Percentiles rank a stretch among this genome's conserved stretches.
These are phyloP conservation scores for Rousettus madagascariensis DNA, from an alignment of 2,797 vertebrate species.

Conservation along the genomic window DNA sequence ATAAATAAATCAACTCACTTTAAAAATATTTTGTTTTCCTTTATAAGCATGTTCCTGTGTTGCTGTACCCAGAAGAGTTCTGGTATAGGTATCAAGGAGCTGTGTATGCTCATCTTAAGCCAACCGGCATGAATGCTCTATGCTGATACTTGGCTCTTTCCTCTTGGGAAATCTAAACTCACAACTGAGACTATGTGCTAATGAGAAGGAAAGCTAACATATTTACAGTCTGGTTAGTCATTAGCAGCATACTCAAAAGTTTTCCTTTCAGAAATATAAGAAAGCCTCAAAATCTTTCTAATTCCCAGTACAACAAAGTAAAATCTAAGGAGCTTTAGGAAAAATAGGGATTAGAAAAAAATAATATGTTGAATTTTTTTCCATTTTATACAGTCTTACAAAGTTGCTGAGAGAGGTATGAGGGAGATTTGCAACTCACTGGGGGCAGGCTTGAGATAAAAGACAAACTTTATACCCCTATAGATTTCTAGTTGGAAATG, in stretches of 20 bases:
- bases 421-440: not conserved
- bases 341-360: conserved; percentile 34
- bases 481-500: conserved; percentile 78
- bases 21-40: not conserved
- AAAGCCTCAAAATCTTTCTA: conserved; percentile 26
- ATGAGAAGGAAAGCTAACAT: conserved; percentile 52
- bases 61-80: not conserved
- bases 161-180: not conserved
- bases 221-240: not conserved
- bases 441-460: conserved; percentile 12
- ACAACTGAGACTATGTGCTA: not conserved
- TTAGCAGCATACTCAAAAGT: not conserved
- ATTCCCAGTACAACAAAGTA: not conserved
- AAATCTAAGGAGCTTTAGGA: conserved; percentile 14
- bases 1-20: conserved; percentile 47
- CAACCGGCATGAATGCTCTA: not conserved
- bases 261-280: conserved; percentile 10
- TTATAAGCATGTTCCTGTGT: not conserved
- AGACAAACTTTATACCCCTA: not conserved
- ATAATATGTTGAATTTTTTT: not conserved
- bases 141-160: not conserved
- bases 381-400: not conserved
- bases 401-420: not conserved
- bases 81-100: not conserved
- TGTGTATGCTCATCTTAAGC: not conserved